Evolutionary conservation across 2,797 vertebrate species (phyloP).

Genomic region (Cyclura pinguis): DNA sequence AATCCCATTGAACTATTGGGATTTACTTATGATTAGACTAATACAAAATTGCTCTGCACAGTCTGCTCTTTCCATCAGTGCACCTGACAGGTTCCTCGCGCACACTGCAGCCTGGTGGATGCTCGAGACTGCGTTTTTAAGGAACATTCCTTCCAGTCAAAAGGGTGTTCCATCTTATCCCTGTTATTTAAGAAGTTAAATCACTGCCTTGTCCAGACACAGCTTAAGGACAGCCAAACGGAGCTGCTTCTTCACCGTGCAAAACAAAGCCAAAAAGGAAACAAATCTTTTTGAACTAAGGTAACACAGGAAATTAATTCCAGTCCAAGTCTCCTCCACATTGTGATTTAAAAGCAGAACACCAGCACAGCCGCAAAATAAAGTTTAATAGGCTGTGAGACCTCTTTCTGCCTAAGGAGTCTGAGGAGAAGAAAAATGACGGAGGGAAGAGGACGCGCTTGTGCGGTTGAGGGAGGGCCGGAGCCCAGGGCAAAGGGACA

Average conservation of each 20-base stretch:
- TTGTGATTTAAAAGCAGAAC: neutral
- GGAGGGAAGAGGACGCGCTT: no score
- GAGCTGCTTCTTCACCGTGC: neutral
- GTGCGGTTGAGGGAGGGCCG: no score
- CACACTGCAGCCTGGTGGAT: neutral
- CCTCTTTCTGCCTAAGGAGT: no score
- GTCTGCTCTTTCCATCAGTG: constrained; percentile 15
- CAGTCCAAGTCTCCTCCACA: no score
- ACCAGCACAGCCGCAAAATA: no score
- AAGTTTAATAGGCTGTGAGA: neutral
- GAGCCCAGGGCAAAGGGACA: neutral
- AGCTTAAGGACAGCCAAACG: rapidly evolving
- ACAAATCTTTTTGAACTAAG: no score
- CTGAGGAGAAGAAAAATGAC: neutral
- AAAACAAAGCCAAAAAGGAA: neutral
- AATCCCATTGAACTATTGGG: neutral
- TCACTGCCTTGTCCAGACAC: neutral
- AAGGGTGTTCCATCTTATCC: neutral
- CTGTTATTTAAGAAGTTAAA: neutral
- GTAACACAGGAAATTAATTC: no score
- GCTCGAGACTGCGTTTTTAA: neutral
- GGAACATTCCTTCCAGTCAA: neutral
- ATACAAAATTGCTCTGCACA: neutral
- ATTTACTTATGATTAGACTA: neutral
- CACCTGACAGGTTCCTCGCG: neutral